phyloP scores from a whole-genome alignment of 2,888 invertebrate genomes.

The Cyrtodaria siliqua region DNA sequence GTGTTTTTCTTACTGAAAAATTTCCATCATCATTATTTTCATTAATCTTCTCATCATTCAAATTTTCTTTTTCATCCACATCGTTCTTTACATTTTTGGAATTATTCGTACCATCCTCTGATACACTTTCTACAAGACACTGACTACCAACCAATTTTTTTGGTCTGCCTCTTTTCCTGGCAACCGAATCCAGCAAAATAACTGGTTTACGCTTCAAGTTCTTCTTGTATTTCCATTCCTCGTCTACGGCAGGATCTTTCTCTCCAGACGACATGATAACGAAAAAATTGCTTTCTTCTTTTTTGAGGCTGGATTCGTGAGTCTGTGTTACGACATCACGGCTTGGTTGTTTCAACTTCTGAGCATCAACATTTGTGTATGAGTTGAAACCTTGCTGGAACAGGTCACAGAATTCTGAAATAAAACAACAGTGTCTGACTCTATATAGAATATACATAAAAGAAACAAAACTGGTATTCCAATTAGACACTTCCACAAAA shows the following conservation, averaged over 20 bases:
- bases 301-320: not conserved
- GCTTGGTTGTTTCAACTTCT: not conserved
- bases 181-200: not conserved
- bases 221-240: slow-evolving; percentile 4
- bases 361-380: no score
- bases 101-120: not conserved
- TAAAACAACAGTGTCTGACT: no score
- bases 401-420: slow-evolving; percentile 53
- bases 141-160: slow-evolving; percentile 52
- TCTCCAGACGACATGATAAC: no score
- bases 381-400: slow-evolving; percentile 32
- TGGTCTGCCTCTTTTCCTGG: slow-evolving; percentile 49
- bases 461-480: no score
- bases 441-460: no score
- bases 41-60: no score
- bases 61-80: slow-evolving; percentile 1
- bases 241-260: no score
- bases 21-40: no score
- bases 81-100: not conserved
- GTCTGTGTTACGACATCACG: not conserved
- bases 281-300: no score
- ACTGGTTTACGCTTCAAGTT: slow-evolving; percentile 2
- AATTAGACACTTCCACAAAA: no score
- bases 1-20: no score
- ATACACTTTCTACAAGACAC: slow-evolving; percentile 7